Conservation (phyloP, 2,113 vertebrate species). For the Agelaius phoeniceus region DNA sequence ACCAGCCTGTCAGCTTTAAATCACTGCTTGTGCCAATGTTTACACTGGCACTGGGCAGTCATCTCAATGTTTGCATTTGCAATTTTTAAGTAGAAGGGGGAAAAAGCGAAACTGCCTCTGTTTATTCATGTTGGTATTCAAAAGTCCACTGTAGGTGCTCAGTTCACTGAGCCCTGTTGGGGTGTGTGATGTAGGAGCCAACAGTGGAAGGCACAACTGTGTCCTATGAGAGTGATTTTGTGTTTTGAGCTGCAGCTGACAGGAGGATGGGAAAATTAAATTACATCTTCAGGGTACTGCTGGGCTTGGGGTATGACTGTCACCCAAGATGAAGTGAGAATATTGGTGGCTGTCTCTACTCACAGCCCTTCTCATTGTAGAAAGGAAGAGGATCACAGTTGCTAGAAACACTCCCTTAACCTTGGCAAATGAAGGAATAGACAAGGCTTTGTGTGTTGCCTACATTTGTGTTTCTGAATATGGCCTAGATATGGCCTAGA, state of each 20-base stretch:
- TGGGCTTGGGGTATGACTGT: background rate
- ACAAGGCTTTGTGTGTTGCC: fast-evolving
- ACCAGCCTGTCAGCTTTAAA: background rate
- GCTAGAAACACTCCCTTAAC: background rate
- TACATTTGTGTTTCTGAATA: background rate
- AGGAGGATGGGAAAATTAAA: background rate
- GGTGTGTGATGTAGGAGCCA: background rate
- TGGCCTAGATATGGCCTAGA: background rate
- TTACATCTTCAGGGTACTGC: background rate
- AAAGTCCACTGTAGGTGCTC: background rate
- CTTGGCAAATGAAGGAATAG: background rate
- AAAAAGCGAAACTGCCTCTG: background rate
- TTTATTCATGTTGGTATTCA: background rate
- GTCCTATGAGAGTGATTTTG: background rate
- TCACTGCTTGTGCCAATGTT: background rate
- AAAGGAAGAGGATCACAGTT: fast-evolving
- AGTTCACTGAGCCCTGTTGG: background rate
- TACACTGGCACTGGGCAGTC: background rate
- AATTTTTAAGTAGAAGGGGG: background rate
- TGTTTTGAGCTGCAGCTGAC: background rate
- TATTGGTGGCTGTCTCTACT: background rate
- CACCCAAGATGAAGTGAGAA: background rate
- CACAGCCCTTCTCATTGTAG: fast-evolving
- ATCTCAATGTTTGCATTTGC: background rate
- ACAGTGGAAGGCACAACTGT: background rate